phyloP scores from a whole-genome alignment of 2,888 invertebrate genomes.

The Blastobasis adustella region DNA sequence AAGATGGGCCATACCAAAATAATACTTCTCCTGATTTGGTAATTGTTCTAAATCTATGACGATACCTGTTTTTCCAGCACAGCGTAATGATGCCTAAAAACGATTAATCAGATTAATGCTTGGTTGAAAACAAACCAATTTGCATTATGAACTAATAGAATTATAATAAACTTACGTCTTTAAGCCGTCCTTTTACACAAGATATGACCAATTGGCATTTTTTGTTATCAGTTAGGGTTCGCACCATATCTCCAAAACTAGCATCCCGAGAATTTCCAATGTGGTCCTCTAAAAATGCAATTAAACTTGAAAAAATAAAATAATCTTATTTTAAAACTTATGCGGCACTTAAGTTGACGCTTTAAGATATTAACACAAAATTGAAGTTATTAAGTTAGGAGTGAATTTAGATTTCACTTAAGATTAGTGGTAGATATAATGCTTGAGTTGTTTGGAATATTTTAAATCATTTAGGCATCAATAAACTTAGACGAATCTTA shows the following conservation, averaged over 20 bases:
- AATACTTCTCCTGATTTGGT: slow-evolving; percentile 19
- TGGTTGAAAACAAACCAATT: not conserved
- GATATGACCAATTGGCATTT: slow-evolving; percentile 37
- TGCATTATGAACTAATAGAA: too few species aligned
- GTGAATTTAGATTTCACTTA: too few species aligned
- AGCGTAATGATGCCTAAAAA: slow-evolving; percentile 18
- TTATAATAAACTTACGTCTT: slow-evolving; percentile 29
- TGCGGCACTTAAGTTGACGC: too few species aligned
- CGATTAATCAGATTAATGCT: not conserved
- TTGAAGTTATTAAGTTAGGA: too few species aligned
- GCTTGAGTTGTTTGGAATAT: not conserved
- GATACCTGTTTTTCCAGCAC: slow-evolving; percentile 11
- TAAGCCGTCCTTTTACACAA: slow-evolving; percentile 30
- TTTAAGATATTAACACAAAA: not conserved
- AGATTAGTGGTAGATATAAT: too few species aligned
- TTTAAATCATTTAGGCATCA: not conserved
- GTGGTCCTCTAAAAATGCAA: slow-evolving; percentile 30
- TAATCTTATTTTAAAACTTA: too few species aligned
- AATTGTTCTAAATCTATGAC: slow-evolving; percentile 21
- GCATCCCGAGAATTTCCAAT: slow-evolving; percentile 44
- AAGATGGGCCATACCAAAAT: slow-evolving; percentile 24
- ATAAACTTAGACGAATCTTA: not conserved
- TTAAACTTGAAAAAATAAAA: too few species aligned
- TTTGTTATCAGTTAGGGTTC: slow-evolving; percentile 23
- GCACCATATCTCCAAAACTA: slow-evolving; percentile 38